Evolutionary conservation across 2,113 vertebrate species (phyloP).

Genomic region (Mugil cephalus): DNA sequence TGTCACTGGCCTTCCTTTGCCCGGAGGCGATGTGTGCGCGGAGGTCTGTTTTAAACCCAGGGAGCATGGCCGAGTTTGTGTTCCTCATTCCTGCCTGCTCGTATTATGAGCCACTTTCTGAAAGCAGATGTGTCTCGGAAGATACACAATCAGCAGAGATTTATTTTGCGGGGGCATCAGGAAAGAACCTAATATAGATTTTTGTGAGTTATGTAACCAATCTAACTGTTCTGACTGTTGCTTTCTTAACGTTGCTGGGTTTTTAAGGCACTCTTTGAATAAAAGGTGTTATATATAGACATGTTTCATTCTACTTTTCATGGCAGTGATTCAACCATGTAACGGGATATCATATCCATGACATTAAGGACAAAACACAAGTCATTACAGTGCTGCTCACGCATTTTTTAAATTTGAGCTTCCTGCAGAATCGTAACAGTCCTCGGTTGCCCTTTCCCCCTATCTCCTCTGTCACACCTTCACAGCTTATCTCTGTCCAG

Average conservation of each 20-base stretch:
- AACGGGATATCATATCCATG: not conserved
- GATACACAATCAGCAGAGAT: slow-evolving; percentile 44
- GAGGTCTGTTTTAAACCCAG: slow-evolving; percentile 39
- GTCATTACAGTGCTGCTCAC: slow-evolving; percentile 28
- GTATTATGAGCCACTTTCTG: slow-evolving; percentile 50
- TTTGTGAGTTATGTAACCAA: slow-evolving; percentile 38
- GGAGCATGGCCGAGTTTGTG: slow-evolving; percentile 51
- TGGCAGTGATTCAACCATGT: not conserved
- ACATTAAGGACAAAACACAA: not conserved
- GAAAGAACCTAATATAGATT: slow-evolving; percentile 22
- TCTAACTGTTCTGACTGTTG: slow-evolving; percentile 57
- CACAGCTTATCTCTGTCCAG: slow-evolving; percentile 65
- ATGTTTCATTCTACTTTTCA: not conserved
- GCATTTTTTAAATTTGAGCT: slow-evolving; percentile 19
- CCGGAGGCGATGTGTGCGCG: slow-evolving; percentile 31
- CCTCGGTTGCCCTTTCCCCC: slow-evolving; percentile 26
- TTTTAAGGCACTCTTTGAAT: slow-evolving; percentile 75
- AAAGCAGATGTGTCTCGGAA: slow-evolving; percentile 66
- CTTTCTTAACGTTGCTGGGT: slow-evolving; percentile 59
- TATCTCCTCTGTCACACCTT: slow-evolving; percentile 64
- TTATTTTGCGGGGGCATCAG: slow-evolving; percentile 7
- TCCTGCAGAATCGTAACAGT: slow-evolving; percentile 24
- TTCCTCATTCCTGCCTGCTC: slow-evolving; percentile 54
- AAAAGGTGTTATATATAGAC: slow-evolving; percentile 63
- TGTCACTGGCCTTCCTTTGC: slow-evolving; percentile 65